Evolutionary conservation across 2,113 vertebrate genomes (phyloP).

Genomic region (Petrocephalus microphthalmus): DNA sequence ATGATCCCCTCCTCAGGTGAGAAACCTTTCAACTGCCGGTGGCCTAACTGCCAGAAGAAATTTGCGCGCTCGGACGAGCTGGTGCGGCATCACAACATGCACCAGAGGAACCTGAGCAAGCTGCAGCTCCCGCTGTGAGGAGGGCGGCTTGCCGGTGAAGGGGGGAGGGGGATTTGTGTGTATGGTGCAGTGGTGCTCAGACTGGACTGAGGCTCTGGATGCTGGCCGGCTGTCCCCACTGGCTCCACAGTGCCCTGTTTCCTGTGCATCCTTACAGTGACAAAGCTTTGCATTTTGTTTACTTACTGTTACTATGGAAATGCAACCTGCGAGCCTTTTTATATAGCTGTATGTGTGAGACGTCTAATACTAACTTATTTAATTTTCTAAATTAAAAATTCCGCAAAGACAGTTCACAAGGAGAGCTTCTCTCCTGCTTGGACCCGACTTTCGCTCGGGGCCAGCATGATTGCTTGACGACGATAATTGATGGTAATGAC

Average conservation of each 20-base stretch:
- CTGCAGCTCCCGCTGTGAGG: constrained; percentile 83
- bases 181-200: background rate
- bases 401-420: background rate
- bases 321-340: constrained; percentile 13
- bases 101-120: constrained; percentile 96
- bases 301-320: constrained; percentile 18
- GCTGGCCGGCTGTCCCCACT: background rate
- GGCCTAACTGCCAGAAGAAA: constrained; percentile 98
- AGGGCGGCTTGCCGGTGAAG: constrained; percentile 28
- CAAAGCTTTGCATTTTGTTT: constrained; percentile 7
- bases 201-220: background rate
- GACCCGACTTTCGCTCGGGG: background rate
- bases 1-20: constrained; percentile 70
- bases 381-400: constrained; percentile 22
- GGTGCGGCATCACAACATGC: constrained; percentile 98
- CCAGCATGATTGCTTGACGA: background rate
- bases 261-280: background rate
- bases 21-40: constrained; percentile 96
- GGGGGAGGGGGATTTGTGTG: background rate
- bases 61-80: constrained; percentile 97
- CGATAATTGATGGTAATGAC: background rate
- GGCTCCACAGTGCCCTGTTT: constrained; percentile 2
- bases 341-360: constrained; percentile 1
- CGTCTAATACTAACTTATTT: constrained; percentile 23
- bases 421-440: background rate